phyloP scores from a whole-genome alignment of 2,113 vertebrate genomes.

The Micronisus gabar region DNA sequence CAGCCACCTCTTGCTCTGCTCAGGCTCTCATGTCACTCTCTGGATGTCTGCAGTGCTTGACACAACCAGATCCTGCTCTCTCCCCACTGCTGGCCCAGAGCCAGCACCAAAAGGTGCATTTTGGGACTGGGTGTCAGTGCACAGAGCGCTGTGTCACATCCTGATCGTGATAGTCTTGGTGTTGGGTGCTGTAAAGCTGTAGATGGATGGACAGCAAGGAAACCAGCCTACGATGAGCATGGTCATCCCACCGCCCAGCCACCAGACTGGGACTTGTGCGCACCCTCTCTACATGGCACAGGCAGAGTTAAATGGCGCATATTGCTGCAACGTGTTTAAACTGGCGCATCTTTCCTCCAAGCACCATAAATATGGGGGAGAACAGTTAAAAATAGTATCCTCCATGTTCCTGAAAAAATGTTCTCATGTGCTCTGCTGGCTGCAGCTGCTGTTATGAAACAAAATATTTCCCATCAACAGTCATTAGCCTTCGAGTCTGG shows the following conservation, averaged over 20 bases:
- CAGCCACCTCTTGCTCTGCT: background rate
- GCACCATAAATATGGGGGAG: background rate
- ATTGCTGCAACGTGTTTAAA: background rate
- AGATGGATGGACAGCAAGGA: background rate
- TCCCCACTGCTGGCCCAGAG: background rate
- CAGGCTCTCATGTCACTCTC: background rate
- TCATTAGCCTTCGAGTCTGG: background rate
- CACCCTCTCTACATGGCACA: accelerated
- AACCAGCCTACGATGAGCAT: background rate
- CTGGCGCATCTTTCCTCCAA: background rate
- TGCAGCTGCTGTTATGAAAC: conserved; percentile 22
- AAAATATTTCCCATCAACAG: conserved; percentile 34
- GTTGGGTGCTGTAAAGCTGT: background rate
- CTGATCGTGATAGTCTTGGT: too few relatives aligned
- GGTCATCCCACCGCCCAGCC: too few relatives aligned
- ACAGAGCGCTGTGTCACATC: accelerated
- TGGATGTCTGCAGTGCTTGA: background rate
- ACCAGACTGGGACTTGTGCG: background rate
- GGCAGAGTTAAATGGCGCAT: background rate
- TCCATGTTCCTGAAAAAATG: background rate
- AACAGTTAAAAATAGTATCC: conserved; percentile 47
- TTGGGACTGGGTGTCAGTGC: background rate
- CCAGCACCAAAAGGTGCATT: background rate
- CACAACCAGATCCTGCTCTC: background rate
- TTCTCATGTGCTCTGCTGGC: conserved; percentile 48